These are phyloP conservation scores for Eulimnadia texana DNA, from an alignment of 1,140 invertebrate species.

Conservation along the genomic window DNA sequence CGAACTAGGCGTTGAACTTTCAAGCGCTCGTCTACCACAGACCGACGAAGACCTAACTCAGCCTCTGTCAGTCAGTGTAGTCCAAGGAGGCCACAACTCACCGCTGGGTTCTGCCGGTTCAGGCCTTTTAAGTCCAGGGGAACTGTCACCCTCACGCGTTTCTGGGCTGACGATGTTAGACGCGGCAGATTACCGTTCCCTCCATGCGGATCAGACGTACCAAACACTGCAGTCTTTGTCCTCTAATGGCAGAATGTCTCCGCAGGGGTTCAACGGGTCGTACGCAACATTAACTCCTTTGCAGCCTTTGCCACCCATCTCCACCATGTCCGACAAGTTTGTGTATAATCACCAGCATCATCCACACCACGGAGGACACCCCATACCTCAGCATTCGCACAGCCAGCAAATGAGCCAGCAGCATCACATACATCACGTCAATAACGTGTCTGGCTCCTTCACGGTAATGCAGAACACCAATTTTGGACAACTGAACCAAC, in stretches of 20 bases:
- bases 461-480: conserved; percentile 70
- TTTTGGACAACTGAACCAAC: conserved; percentile 38
- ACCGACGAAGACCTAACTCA: neutral
- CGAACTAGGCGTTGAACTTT: neutral
- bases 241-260: conserved; percentile 39
- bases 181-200: conserved; percentile 54
- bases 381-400: neutral
- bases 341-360: conserved; percentile 22
- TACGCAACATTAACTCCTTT: conserved; percentile 92
- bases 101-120: conserved; percentile 36
- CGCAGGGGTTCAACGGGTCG: conserved; percentile 35
- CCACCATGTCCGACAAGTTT: conserved; percentile 85
- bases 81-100: conserved; percentile 30
- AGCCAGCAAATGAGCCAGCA: neutral
- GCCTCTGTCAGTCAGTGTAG: neutral
- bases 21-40: neutral
- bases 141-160: conserved; percentile 43
- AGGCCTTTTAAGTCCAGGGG: conserved; percentile 46
- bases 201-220: conserved; percentile 66
- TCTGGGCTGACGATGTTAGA: conserved; percentile 50
- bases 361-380: neutral
- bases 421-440: conserved; percentile 25
- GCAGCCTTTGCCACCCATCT: conserved; percentile 91
- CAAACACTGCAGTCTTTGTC: conserved; percentile 53
- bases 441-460: conserved; percentile 54